Base-by-base conservation (phyloP, 2,888 invertebrate species). In the Shargacucullia verbasci region DNA sequence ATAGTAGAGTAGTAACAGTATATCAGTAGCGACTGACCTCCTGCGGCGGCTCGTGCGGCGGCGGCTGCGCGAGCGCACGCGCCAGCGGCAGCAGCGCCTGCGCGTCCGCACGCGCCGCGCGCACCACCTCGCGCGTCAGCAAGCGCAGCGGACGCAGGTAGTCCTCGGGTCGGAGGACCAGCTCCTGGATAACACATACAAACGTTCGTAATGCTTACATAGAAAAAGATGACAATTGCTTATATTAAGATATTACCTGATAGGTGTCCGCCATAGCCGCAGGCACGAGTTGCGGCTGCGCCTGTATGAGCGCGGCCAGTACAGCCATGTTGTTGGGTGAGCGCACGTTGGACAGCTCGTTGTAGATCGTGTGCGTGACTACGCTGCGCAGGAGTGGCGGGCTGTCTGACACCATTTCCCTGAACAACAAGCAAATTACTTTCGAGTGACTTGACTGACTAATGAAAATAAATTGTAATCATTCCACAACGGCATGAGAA, bases 251-350 rank as follows among this genome's bases (percentile, higher is more conserved):
- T n/a, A 11, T 25, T 35, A 95, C 95, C 92, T 95, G 92, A 79
- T 96, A 98, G 14, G 98, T 97, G 84, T 97, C 97, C 0, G 98
- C 98, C 80, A 98, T 95, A 67, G 97, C 95, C 48, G 96, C 96
- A 0, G 99, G 97, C 45, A 98, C 97, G 39, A 95, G 95, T 71
- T 97, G 97, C 3, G 98, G 96, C 60, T 97, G 95, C 20, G 97
- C 96, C 88, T 97, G 97, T 83, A 99, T 97, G 90, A 99, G 96
- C 9, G 97, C 97, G 1, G 97, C 97, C 12, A 99, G 95, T 88
- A 99, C 97, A 10, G 98, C 96, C 97, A 99, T 97, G 90, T 99
- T 99, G 94, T 99, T 99, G 0, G 98, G 98, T 91, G 99, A 98
- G 59, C 99, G 95, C 27, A 97, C 96, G 81, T 97, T 97, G 0